Evolutionary conservation across 1,140 invertebrate species (phyloP), one percentile per base, ranked within the genome.

Genomic region (Pseudomyrmex sp.): DNA sequence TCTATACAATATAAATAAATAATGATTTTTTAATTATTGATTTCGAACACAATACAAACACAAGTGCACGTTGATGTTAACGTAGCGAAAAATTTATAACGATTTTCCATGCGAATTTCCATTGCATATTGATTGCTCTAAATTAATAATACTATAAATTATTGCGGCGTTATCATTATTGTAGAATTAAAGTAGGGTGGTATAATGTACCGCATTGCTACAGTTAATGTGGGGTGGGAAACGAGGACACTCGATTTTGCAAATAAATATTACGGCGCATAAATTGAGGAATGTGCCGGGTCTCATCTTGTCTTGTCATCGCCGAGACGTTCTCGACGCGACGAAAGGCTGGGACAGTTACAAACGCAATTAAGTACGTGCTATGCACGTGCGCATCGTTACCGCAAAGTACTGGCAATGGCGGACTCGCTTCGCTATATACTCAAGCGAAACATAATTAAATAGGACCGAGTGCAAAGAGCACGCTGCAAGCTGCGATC

Each of bases 361-460:
- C 62, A 83, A 85, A 85, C 65, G 84, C 63, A 85, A 85, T 85
- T 83, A 85, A 85, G 80, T 75, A 44, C 44, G 58, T 75, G 62
- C 18, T 62, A 61, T 46, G 84, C 79, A 83, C 79, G 69, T 75
- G 69, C 84, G 23, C 48, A 8, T 61, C 46, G 61, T 66, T 62
- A 70, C 79, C 70, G 69, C 69, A 85, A 74, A 85, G 68, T 83
- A 85, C 69, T 70, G 62, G 26, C 44, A 50, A 44, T 62, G 54
- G 56, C 46, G 50, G 23, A 85, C 77, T 70, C 59, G 66, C 50
- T 35, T 35, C 15, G 76, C 50, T 68, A 48, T 66, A 68, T 10
- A 46, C 48, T 72, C 76, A 52, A 61, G 69, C 63, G 84, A 69
- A 85, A 85, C 79, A 75, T 85, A 85, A 68, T 74, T 83, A 85